These are phyloP conservation scores for Acrossocheilus fasciatus DNA, from an alignment of 2,797 vertebrate species.

Conservation along the genomic window DNA sequence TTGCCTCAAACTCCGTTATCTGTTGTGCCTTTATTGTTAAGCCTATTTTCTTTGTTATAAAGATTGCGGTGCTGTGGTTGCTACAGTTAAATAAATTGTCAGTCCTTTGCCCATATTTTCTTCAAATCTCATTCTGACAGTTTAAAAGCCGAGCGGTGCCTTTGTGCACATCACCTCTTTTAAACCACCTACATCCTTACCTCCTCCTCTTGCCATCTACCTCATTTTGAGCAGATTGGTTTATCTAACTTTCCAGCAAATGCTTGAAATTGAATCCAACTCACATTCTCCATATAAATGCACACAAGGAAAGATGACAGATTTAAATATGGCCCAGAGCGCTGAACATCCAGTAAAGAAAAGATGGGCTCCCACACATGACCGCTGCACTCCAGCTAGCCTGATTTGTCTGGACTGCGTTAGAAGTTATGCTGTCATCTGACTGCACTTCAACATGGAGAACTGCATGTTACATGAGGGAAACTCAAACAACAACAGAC, in stretches of 20 bases:
- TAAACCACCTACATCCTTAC: slow-evolving; percentile 54
- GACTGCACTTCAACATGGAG: slow-evolving; percentile 38
- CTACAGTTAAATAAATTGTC: slow-evolving; percentile 67
- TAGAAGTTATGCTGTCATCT: slow-evolving; percentile 32
- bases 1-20: background rate
- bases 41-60: slow-evolving; percentile 37
- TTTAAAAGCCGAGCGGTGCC: slow-evolving; percentile 69
- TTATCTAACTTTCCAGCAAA: slow-evolving; percentile 82
- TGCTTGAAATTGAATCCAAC: slow-evolving; percentile 79
- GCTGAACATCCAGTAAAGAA: slow-evolving; percentile 58
- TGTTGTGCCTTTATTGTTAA: slow-evolving; percentile 27
- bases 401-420: slow-evolving; percentile 30
- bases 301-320: slow-evolving; percentile 70
- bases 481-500: slow-evolving; percentile 8
- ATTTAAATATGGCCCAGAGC: slow-evolving; percentile 70
- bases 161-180: slow-evolving; percentile 62
- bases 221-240: slow-evolving; percentile 77
- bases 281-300: slow-evolving; percentile 71
- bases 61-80: slow-evolving; percentile 40
- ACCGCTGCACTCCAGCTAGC: slow-evolving; percentile 22
- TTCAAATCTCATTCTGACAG: slow-evolving; percentile 72
- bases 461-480: background rate
- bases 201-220: slow-evolving; percentile 43
- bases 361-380: slow-evolving; percentile 54
- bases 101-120: slow-evolving; percentile 67